Base-by-base conservation (phyloP, 2,797 vertebrate species). In the Rachycentron canadum region DNA sequence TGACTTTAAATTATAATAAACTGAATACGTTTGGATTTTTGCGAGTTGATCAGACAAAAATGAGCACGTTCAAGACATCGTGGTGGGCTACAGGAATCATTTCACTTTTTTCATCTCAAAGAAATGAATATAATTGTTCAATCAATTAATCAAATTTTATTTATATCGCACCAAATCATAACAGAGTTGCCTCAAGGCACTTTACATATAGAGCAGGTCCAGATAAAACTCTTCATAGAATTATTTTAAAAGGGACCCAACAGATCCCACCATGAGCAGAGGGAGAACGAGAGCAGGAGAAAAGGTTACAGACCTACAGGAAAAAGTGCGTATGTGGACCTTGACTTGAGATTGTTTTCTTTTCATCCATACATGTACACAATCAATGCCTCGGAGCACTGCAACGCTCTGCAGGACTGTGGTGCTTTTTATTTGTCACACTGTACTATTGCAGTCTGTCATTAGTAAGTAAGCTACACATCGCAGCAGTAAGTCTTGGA, bases 401-500 rank as follows among this genome's bases (percentile, higher is more conserved):
- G 43, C 34, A 53, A 17, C 12, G 5, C 56, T 34, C n/a, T 49
- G 32, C 12, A 68, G 4, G 36, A 26, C 5, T 19, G 14, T 17
- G 1, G 4, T 32, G 3, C 4, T 36, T 23, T 38, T 6, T 3
- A 40, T 65, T 36, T 38, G 3, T 61, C 28, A 4, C 13, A 25
- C 3, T 17, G 21, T 28, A 26, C 8, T 14, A 0, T 26, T 26
- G 40, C 32, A 59, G 23, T 68, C 5, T 38, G 52, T 34, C 7
- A 14, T 36, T 11, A 5, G 43, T 41, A 34, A 32, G 25, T 56
- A 34, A 65, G 36, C 30, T 66, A 8, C 61, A 73, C 71, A 76
- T 73, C 34, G 38, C 28, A 67, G 64, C 26, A 28, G 62, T 40
- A 59, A 50, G 19, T n/a, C 14, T 25, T 41, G 38, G 63, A 76